Percentiles rank a stretch among this genome's conserved stretches.
phyloP scores from a whole-genome alignment of 2,797 vertebrate species.

The Podargus strigoides region DNA sequence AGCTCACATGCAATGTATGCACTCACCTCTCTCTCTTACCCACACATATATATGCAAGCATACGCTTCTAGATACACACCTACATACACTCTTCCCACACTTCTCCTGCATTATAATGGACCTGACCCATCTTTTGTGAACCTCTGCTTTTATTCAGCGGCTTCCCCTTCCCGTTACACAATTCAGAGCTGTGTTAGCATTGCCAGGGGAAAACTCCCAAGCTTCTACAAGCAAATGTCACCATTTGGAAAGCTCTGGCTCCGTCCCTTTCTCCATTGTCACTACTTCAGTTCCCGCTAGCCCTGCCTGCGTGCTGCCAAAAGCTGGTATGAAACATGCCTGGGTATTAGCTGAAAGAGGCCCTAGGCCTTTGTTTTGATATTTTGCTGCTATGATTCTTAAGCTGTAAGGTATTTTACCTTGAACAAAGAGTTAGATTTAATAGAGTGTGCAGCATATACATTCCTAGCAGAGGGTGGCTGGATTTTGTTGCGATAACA shows the following conservation, averaged over 20 bases:
- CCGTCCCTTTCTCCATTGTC: neutral
- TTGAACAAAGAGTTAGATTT: neutral
- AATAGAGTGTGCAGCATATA: neutral
- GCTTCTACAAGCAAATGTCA: fast-evolving
- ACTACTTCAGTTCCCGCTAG: neutral
- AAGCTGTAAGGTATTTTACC: neutral
- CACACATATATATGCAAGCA: too few relatives aligned
- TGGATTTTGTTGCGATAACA: constrained; percentile 39
- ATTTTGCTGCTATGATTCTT: neutral
- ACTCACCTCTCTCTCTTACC: neutral
- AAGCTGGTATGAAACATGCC: neutral
- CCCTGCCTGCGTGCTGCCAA: neutral
- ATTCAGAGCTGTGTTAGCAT: neutral
- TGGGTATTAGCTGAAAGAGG: neutral
- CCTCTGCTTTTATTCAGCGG: neutral
- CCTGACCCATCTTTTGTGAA: neutral
- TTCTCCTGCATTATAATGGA: fast-evolving
- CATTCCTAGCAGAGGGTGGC: neutral
- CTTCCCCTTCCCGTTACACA: neutral
- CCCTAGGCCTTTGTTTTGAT: neutral
- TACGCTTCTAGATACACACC: fast-evolving
- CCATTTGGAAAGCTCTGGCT: neutral
- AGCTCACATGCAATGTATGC: neutral
- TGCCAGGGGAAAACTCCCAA: neutral
- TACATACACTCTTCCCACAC: neutral